Conservation (phyloP, 2,888 invertebrate species). For the Philaethria dido region DNA sequence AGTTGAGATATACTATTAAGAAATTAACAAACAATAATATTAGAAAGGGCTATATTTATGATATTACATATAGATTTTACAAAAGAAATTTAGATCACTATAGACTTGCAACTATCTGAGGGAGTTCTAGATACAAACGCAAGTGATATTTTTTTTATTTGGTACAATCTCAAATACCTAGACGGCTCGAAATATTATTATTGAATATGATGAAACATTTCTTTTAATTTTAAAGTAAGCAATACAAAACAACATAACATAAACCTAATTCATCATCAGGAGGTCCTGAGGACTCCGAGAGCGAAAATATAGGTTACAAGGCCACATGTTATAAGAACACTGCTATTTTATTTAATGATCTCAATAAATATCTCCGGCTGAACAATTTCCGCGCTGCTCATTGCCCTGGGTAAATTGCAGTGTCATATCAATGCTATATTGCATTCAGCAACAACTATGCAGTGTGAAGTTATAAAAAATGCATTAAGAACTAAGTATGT, state of each 20-base stretch:
- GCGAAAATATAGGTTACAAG: not conserved
- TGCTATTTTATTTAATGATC: constrained; percentile 27
- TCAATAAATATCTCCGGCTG: constrained; percentile 36
- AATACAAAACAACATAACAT: not conserved
- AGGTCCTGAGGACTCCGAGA: not conserved
- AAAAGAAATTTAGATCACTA: too few species aligned
- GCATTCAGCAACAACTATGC: not conserved
- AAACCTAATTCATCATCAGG: not conserved
- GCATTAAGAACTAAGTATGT: not conserved
- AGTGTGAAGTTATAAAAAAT: not conserved
- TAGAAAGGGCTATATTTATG: not conserved
- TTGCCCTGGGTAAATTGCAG: constrained; percentile 28
- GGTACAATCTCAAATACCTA: too few species aligned
- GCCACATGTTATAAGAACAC: constrained; percentile 17
- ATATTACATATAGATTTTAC: too few species aligned
- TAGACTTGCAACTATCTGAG: too few species aligned
- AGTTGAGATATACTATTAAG: not conserved
- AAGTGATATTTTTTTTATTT: too few species aligned
- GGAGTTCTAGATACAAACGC: too few species aligned
- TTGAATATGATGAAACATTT: too few species aligned
- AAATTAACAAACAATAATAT: not conserved
- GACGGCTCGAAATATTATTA: too few species aligned
- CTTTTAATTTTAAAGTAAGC: too few species aligned
- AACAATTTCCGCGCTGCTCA: constrained; percentile 29
- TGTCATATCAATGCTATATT: constrained; percentile 25